phyloP scores from a whole-genome alignment of 1,140 invertebrate species.

The Oryzaephilus surinamensis region DNA sequence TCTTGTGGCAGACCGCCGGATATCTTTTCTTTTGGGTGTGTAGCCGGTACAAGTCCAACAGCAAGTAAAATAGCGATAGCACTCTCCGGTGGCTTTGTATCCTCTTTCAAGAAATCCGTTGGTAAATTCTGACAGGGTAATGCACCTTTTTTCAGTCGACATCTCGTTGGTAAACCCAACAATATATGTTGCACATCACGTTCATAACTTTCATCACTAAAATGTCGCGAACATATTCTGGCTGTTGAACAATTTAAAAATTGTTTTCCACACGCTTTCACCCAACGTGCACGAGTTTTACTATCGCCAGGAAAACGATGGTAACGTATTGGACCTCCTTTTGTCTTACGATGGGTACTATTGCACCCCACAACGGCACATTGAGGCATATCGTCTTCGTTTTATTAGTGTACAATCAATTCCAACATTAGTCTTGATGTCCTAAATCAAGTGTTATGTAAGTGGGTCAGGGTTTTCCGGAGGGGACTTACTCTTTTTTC shows the following conservation, averaged over 20 bases:
- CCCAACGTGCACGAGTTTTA: conserved; percentile 41
- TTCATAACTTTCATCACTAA: conserved; percentile 44
- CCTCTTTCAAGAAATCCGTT: conserved; percentile 19
- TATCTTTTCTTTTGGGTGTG: conserved; percentile 37
- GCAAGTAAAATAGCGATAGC: conserved; percentile 37
- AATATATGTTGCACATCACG: conserved; percentile 47
- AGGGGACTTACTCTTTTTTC: too few species aligned
- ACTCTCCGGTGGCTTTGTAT: conserved; percentile 17
- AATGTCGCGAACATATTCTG: conserved; percentile 46
- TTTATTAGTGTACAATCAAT: background rate
- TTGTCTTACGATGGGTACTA: conserved; percentile 46
- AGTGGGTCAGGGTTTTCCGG: background rate
- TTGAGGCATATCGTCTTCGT: conserved; percentile 43
- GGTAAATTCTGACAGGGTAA: conserved; percentile 36
- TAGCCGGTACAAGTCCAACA: conserved; percentile 41
- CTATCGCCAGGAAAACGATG: conserved; percentile 47
- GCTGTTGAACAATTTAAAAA: conserved; percentile 46
- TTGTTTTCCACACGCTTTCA: conserved; percentile 41
- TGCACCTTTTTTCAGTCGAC: conserved; percentile 42
- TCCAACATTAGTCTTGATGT: background rate
- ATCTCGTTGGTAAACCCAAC: conserved; percentile 43
- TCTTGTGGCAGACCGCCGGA: conserved; percentile 35
- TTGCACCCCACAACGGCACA: conserved; percentile 46
- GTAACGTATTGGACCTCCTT: conserved; percentile 44
- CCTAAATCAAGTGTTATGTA: background rate